Conservation (phyloP, 2,113 vertebrate species). For the Uria aalge region DNA sequence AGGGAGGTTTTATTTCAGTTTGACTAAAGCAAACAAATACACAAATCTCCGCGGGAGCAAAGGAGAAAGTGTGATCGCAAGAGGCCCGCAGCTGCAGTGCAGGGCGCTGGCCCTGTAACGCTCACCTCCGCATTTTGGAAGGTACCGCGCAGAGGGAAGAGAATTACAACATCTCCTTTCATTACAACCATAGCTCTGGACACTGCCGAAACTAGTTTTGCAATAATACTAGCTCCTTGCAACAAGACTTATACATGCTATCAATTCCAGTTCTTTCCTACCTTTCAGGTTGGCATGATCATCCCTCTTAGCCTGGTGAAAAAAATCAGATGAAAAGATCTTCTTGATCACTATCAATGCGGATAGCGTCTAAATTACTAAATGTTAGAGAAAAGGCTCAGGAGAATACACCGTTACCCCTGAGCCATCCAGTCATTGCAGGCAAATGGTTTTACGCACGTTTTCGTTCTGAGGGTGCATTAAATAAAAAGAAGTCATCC, state of each 20-base stretch:
- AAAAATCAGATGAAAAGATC: neutral
- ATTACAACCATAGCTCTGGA: neutral
- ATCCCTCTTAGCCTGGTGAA: neutral
- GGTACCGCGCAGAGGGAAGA: neutral
- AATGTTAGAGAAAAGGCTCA: neutral
- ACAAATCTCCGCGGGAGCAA: neutral
- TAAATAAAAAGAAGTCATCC: neutral
- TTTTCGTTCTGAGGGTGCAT: neutral
- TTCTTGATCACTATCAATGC: neutral
- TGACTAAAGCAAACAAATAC: neutral
- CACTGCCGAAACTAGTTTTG: constrained; percentile 12
- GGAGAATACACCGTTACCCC: neutral
- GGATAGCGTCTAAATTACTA: neutral
- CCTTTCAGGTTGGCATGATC: constrained; percentile 51
- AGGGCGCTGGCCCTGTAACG: neutral
- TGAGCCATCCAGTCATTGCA: neutral
- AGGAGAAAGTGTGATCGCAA: rapidly evolving
- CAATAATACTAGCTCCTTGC: constrained; percentile 17
- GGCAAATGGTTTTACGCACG: neutral
- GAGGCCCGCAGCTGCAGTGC: neutral
- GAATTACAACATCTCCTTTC: constrained; percentile 11
- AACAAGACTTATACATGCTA: neutral
- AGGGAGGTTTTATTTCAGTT: neutral
- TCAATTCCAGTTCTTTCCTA: constrained; percentile 26
- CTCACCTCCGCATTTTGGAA: neutral